These are phyloP conservation scores for Pangasius sanitwongsei DNA, from an alignment of 2,797 vertebrate genomes.

Conservation along the genomic window DNA sequence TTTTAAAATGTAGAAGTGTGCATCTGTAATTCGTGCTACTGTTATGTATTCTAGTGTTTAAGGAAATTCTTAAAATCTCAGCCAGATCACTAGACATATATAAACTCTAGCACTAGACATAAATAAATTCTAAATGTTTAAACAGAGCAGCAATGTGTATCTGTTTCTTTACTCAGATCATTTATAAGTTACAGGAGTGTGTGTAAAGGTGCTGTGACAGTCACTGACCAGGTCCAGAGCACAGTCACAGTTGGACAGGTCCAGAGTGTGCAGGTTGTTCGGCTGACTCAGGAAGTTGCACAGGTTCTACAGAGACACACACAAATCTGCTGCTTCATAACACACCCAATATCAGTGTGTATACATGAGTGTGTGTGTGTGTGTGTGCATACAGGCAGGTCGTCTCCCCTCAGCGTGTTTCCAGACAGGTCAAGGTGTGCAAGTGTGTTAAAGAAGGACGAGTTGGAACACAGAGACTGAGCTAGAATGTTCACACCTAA, in stretches of 20 bases:
- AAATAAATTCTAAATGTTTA: neutral
- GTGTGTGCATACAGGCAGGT: conserved; percentile 79
- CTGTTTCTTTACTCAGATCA: neutral
- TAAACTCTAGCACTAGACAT: neutral
- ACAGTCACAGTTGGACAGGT: conserved; percentile 91
- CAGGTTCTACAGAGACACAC: conserved; percentile 77
- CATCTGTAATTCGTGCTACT: neutral
- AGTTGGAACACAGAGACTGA: conserved; percentile 87
- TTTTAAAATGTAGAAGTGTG: neutral
- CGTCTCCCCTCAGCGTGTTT: conserved; percentile 87
- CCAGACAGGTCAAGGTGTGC: conserved; percentile 89
- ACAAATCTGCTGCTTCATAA: conserved; percentile 18
- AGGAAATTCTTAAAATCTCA: neutral
- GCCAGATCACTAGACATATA: neutral
- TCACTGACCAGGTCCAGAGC: conserved; percentile 86
- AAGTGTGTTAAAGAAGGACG: conserved; percentile 76
- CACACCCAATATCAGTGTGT: neutral
- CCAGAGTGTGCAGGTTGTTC: conserved; percentile 85
- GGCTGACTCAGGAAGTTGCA: conserved; percentile 90
- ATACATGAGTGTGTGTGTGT: conserved; percentile 3
- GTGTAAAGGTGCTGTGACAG: neutral
- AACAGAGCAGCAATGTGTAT: neutral
- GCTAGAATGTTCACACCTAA: conserved; percentile 91
- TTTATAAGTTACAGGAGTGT: neutral
- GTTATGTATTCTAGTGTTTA: neutral